Percentiles rank a stretch among this genome's conserved stretches.
Evolutionary conservation across 1,140 invertebrate species (phyloP).

Genomic region (Drosophila hydei): DNA sequence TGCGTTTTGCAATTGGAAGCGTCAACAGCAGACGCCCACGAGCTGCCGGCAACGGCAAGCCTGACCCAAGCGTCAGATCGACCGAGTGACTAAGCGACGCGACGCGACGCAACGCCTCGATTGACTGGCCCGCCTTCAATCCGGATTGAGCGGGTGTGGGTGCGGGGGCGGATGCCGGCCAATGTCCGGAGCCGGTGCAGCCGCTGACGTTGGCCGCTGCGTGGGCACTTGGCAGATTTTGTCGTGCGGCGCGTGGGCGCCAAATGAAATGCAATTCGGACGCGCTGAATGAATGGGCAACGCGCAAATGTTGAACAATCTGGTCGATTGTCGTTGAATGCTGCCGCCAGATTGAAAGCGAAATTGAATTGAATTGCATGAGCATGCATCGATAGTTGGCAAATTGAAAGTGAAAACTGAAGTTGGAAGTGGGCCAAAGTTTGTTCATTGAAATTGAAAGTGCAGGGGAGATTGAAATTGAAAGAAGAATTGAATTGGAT

Average conservation of each 20-base stretch:
- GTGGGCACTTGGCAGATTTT: slow-evolving; percentile 18
- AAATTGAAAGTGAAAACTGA: slow-evolving; percentile 10
- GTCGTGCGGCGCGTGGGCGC: slow-evolving; percentile 18
- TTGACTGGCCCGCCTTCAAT: background rate
- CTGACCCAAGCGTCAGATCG: slow-evolving; percentile 22
- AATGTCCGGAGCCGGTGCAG: slow-evolving; percentile 31
- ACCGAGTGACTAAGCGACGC: slow-evolving; percentile 17
- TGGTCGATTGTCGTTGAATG: slow-evolving; percentile 17
- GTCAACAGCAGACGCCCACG: slow-evolving; percentile 44
- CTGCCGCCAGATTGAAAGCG: slow-evolving; percentile 30
- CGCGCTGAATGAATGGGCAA: slow-evolving; percentile 2
- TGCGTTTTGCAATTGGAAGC: slow-evolving; percentile 71
- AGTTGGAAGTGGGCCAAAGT: too few relatives aligned
- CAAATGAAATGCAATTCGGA: slow-evolving; percentile 23
- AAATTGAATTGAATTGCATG: slow-evolving; percentile 24
- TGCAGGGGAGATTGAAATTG: background rate
- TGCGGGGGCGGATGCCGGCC: slow-evolving; percentile 38
- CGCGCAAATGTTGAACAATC: slow-evolving; percentile 15
- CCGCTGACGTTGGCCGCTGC: background rate
- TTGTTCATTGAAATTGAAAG: background rate
- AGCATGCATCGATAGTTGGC: background rate
- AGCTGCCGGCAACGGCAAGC: slow-evolving; percentile 18
- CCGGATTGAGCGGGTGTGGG: slow-evolving; percentile 3
- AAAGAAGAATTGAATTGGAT: background rate
- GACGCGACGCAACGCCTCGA: background rate